Base-by-base conservation (phyloP, 2,113 vertebrate genomes). In the Cariama cristata region DNA sequence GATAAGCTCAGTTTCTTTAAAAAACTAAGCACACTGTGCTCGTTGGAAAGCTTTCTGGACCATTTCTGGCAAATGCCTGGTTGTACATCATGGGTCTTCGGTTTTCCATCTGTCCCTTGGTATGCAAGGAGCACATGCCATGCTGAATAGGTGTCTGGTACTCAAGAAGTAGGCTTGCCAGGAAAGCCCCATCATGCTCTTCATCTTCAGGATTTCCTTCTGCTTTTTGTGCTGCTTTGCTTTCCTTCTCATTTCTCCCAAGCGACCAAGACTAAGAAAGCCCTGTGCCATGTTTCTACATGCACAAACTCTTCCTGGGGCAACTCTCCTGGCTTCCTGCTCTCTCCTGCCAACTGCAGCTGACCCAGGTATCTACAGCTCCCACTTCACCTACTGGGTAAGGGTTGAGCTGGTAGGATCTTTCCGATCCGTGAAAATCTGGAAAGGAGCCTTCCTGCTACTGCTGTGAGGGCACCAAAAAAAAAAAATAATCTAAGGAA, bases 1-100 rank as follows among this genome's bases (percentile, higher is more conserved):
- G 8, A 21, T 17, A 5, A 3, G 1, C 27, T 62, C 6, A 0
- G 4, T 68, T 81, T 52, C 58, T 73, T 59, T 28, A 12, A 44
- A 44, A 44, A 42, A 1, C 21, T 13, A 14, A n/a, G 3, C 8
- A 0, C 18, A 1, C 12, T 38, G 15, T 88, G 63, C 53, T 66
- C 45, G 23, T 8, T 64, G 44, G 72, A 59, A 59, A 67, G 30
- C 40, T 92, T 60, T 91, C 28, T 45, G 62, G 49, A 68, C 26
- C 28, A 2, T 82, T 90, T 35, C 28, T 62, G 44, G 69, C 10
- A 7, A 68, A 64, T 26, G 23, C 58, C 38, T 0, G 0, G 14
- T 35, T 30, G 16, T 8, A 17, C 27, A 7, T 42, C 0, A 0
- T 38, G 52, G 30, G 4, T 26, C 53, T 79, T 47, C 2, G 27